These are phyloP conservation scores for Mesocricetus auratus DNA, from an alignment of 2,113 vertebrate genomes.

Conservation along the genomic window DNA sequence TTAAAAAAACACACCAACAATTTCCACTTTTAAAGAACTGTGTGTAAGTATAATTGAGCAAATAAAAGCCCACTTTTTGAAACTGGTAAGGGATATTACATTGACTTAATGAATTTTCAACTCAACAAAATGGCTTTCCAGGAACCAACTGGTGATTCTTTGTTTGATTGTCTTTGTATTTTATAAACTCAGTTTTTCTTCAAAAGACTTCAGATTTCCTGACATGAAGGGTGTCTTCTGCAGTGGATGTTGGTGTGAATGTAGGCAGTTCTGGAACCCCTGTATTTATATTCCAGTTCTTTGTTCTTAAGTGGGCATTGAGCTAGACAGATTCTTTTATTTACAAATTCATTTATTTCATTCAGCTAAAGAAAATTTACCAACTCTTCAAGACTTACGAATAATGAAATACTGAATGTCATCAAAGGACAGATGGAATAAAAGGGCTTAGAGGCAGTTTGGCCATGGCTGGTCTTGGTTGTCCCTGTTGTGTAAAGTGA, in stretches of 20 bases:
- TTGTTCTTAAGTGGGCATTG: conserved; percentile 1
- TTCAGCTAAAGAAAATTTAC: background rate
- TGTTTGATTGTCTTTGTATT: background rate
- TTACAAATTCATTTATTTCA: background rate
- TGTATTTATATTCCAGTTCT: background rate
- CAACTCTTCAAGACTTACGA: background rate
- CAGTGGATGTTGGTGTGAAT: background rate
- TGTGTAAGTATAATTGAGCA: conserved; percentile 28
- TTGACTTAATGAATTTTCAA: conserved; percentile 67
- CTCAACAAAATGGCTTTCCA: conserved; percentile 44
- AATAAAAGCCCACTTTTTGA: conserved; percentile 42
- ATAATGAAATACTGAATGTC: background rate
- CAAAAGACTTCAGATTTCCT: background rate
- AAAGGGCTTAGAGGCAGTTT: background rate
- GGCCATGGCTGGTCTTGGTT: background rate
- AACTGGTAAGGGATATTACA: conserved; percentile 48
- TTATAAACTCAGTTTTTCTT: background rate
- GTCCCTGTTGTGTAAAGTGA: background rate
- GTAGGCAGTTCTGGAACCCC: background rate
- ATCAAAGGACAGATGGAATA: background rate
- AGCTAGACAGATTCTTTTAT: background rate
- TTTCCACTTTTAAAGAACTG: conserved; percentile 32
- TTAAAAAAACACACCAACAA: background rate
- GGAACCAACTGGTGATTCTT: background rate
- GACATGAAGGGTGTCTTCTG: background rate